Evolutionary conservation across 2,888 invertebrate genomes (phyloP).

Genomic region (Lasioglossum villosulum): DNA sequence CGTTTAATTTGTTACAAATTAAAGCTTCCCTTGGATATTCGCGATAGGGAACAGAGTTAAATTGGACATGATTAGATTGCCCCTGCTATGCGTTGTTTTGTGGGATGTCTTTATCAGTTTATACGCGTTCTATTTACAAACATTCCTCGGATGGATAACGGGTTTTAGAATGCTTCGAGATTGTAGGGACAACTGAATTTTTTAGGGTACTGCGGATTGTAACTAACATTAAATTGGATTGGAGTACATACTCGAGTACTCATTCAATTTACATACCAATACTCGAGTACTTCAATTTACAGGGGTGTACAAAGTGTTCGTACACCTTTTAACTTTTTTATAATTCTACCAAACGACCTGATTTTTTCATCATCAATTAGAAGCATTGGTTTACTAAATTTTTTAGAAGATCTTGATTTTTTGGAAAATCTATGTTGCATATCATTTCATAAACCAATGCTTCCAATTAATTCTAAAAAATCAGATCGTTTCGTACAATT

Average conservation of each 20-base stretch:
- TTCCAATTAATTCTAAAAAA: no score
- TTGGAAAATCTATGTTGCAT: no score
- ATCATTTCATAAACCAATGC: no score
- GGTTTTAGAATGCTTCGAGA: background rate
- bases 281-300: background rate
- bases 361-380: no score
- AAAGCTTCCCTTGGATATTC: conserved; percentile 13
- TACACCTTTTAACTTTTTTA: no score
- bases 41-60: conserved; percentile 9
- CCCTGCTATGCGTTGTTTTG: background rate
- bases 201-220: background rate
- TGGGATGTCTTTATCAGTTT: conserved; percentile 17
- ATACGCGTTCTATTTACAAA: conserved; percentile 15
- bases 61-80: conserved; percentile 25
- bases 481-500: no score
- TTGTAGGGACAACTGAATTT: background rate
- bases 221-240: no score
- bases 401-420: no score
- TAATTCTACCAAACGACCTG: no score
- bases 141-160: background rate
- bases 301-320: no score
- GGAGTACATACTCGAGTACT: background rate
- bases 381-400: no score
- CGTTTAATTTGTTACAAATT: conserved; percentile 19
- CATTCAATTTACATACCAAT: background rate